These are phyloP conservation scores for Lepilemur septentrionalis DNA, from an alignment of 2,797 vertebrate genomes.

Conservation along the genomic window DNA sequence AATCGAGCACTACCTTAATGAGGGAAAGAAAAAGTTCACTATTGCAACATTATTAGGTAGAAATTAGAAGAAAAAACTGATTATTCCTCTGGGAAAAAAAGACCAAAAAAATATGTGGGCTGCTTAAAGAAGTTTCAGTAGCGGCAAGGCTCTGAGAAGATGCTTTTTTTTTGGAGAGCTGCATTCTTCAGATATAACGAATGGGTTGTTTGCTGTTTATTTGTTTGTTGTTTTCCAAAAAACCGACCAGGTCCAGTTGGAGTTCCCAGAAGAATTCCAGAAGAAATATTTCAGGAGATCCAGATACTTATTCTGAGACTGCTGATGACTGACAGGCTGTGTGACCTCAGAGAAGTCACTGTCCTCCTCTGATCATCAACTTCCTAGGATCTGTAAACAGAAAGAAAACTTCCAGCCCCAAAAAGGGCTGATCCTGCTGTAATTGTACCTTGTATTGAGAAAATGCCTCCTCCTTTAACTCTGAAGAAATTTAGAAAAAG, in stretches of 20 bases:
- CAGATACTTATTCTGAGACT: not conserved
- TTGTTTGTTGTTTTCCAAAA: not conserved
- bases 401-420: not conserved
- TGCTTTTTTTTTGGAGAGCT: not conserved
- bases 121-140: conserved; percentile 38
- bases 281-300: not conserved
- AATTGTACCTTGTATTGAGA: not conserved
- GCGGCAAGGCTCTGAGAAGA: not conserved
- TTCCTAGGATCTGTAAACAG: not conserved
- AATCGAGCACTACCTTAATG: conserved; percentile 16
- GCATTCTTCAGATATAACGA: not conserved
- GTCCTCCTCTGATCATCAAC: not conserved
- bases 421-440: not conserved
- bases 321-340: not conserved
- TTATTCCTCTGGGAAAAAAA: conserved; percentile 55
- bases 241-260: not conserved
- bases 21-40: conserved; percentile 70
- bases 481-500: not conserved
- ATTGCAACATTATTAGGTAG: conserved; percentile 75
- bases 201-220: not conserved
- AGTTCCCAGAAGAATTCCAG: not conserved
- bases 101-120: conserved; percentile 69
- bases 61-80: conserved; percentile 80
- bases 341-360: not conserved
- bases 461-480: not conserved